phyloP scores from a whole-genome alignment of 2,888 invertebrate genomes.

The Hemicrepidius hirtus region DNA sequence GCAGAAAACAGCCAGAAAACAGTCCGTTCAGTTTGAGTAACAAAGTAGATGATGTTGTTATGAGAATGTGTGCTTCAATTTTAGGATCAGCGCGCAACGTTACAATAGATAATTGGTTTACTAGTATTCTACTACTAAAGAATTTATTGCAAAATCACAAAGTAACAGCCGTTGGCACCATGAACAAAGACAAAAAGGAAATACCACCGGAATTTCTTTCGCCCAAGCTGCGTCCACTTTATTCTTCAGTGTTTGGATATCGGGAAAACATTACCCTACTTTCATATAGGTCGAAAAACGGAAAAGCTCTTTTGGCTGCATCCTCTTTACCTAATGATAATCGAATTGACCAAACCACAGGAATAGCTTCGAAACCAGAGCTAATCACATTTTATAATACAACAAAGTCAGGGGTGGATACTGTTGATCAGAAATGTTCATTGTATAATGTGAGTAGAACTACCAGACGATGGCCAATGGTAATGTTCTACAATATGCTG shows the following conservation, averaged over 20 bases:
- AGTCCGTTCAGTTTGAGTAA: neutral
- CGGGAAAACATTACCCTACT: slow-evolving; percentile 10
- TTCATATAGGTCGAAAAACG: slow-evolving; percentile 42
- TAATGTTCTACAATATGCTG: slow-evolving; percentile 37
- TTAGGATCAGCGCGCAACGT: slow-evolving; percentile 38
- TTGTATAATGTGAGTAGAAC: slow-evolving; percentile 6
- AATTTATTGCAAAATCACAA: slow-evolving; percentile 38
- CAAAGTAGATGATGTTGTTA: neutral
- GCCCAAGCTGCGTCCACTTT: neutral
- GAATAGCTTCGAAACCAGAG: slow-evolving; percentile 3
- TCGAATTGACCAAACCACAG: neutral
- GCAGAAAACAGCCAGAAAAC: slow-evolving; percentile 50
- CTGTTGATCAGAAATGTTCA: slow-evolving; percentile 5
- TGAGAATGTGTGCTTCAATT: neutral
- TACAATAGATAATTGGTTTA: slow-evolving; percentile 53
- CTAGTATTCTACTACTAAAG: slow-evolving; percentile 17
- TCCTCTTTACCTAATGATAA: slow-evolving; percentile 46
- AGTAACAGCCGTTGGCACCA: slow-evolving; percentile 29
- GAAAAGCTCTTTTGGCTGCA: slow-evolving; percentile 31
- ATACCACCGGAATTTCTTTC: slow-evolving; percentile 19
- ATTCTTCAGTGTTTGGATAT: slow-evolving; percentile 43
- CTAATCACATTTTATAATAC: slow-evolving; percentile 30
- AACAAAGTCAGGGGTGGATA: slow-evolving; percentile 20
- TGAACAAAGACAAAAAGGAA: slow-evolving; percentile 47
- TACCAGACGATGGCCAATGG: slow-evolving; percentile 45